Evolutionary conservation across 2,797 vertebrate species (phyloP).

Genomic region (Pempheris klunzingeri): DNA sequence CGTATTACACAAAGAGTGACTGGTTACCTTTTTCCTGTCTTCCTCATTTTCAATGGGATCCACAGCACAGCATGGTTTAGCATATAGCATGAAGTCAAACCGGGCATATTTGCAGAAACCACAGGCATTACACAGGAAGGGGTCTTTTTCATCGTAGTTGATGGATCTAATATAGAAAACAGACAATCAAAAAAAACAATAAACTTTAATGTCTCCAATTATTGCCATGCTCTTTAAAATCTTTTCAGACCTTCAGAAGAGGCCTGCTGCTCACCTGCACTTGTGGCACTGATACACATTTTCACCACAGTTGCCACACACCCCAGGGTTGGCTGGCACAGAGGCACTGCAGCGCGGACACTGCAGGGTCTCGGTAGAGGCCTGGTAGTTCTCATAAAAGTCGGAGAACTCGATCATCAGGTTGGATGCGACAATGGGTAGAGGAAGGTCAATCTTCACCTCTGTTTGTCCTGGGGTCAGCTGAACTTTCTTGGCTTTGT

Average conservation of each 20-base stretch:
- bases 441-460: constrained; percentile 96
- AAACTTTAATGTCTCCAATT: neutral
- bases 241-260: neutral
- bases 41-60: constrained; percentile 99
- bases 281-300: constrained; percentile 99
- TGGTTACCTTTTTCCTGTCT: constrained; percentile 95
- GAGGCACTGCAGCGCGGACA: constrained; percentile 98
- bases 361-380: constrained; percentile 97
- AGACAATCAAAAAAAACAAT: neutral
- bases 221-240: neutral
- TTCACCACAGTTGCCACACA: constrained; percentile 98
- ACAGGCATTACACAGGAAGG: constrained; percentile 98
- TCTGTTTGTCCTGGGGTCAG: constrained; percentile 97
- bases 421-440: constrained; percentile 98
- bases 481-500: constrained; percentile 98
- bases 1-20: neutral
- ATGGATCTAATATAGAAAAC: constrained; percentile 88
- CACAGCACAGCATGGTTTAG: constrained; percentile 97
- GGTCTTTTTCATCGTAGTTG: constrained; percentile 99
- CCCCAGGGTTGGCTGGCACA: constrained; percentile 96
- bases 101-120: constrained; percentile 99
- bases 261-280: constrained; percentile 89
- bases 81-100: constrained; percentile 99
- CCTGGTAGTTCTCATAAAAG: constrained; percentile 99
- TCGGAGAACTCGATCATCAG: constrained; percentile 99